Evolutionary conservation across 2,113 vertebrate species (phyloP).

Genomic region (Heterotilapia buettikoferi): DNA sequence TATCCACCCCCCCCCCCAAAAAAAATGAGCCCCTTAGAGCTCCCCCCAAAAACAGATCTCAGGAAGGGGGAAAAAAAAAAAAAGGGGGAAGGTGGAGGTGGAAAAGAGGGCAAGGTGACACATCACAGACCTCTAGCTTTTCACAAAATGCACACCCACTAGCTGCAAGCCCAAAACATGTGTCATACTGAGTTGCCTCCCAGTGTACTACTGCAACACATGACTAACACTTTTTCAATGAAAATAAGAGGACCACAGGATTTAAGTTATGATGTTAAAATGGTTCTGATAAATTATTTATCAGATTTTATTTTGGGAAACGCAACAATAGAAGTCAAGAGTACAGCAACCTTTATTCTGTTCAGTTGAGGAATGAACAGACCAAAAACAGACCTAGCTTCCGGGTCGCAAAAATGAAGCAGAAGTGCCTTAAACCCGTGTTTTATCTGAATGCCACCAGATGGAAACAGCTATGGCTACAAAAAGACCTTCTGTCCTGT

Average conservation of each 20-base stretch:
- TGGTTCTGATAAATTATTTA: background rate
- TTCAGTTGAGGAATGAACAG: background rate
- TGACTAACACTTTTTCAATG: background rate
- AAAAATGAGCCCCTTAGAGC: slow-evolving; percentile 11
- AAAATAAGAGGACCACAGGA: background rate
- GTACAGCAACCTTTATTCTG: background rate
- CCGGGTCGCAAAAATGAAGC: background rate
- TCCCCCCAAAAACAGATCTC: slow-evolving; percentile 19
- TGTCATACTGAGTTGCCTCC: background rate
- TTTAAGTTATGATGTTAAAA: background rate
- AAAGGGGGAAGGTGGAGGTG: background rate
- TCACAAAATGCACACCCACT: background rate
- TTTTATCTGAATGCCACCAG: background rate
- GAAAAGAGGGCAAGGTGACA: slow-evolving; percentile 23
- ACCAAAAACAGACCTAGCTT: background rate
- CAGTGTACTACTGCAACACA: background rate
- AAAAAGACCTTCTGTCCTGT: background rate
- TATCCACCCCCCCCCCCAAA: background rate
- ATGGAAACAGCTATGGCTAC: background rate
- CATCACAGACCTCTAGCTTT: slow-evolving; percentile 35
- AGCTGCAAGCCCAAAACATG: background rate
- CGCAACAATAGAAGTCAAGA: background rate
- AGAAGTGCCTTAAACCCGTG: background rate
- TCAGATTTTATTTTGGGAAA: background rate
- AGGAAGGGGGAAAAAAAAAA: background rate